phyloP scores from a whole-genome alignment of 2,113 vertebrate species.

The Pantherophis guttatus region DNA sequence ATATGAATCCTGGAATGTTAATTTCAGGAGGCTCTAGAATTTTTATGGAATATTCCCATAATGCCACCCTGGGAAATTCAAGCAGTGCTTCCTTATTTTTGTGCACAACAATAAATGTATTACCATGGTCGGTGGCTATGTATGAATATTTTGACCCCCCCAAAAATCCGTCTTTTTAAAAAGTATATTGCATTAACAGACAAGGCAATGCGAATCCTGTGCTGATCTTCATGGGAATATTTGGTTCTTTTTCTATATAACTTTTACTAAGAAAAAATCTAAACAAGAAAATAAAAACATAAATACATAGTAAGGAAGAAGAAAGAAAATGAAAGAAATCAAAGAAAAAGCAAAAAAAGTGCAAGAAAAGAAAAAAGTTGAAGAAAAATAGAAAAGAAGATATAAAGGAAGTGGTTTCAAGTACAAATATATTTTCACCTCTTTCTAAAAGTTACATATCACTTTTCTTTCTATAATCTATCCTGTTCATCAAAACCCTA shows the following conservation, averaged over 20 bases:
- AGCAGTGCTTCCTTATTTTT: rapidly evolving
- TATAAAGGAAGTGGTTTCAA: background rate
- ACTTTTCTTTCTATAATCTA: background rate
- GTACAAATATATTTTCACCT: background rate
- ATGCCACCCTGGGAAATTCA: background rate
- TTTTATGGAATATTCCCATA: background rate
- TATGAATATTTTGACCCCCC: background rate
- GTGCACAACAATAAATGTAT: background rate
- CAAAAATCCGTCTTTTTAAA: conserved; percentile 28
- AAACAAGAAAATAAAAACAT: background rate
- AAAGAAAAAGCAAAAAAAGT: background rate
- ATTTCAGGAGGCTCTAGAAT: too few species aligned
- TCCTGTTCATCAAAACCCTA: too few species aligned
- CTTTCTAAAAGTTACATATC: background rate
- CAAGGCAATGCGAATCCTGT: background rate
- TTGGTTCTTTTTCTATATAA: background rate
- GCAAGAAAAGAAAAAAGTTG: background rate
- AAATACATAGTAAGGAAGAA: background rate
- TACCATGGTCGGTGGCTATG: background rate
- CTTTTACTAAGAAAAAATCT: background rate
- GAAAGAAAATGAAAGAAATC: background rate
- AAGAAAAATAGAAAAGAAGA: background rate
- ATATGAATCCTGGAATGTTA: background rate
- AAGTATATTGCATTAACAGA: background rate
- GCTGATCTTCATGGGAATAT: background rate